Base-by-base conservation (phyloP, 2,888 invertebrate genomes). In the Thecocarcelia acutangulata region DNA sequence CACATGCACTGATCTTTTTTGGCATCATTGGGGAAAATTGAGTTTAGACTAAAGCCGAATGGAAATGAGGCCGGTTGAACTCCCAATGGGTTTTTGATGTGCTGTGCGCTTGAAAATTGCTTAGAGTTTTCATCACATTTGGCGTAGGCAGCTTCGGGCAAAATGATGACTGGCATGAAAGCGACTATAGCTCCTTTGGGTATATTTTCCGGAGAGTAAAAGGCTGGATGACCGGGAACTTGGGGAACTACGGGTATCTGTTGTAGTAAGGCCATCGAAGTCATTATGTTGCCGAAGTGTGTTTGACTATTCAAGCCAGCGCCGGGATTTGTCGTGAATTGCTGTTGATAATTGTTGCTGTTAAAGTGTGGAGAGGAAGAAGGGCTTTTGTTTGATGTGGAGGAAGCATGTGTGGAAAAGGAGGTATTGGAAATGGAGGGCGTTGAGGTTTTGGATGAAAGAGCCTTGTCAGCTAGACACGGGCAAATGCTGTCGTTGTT, bases 101-200 rank as follows among this genome's bases (percentile, higher is more conserved):
- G 85, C n/a, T n/a, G n/a, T 70, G 66, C 85, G 58, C 64, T 83
- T 44, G 83, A 76, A 40, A 81, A 83, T 40, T 74, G 46, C 40
- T 80, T 81, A 19, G 83, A 64, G 70, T 87, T 88, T 19, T 87
- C 87, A 54, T 88, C 85, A 81, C 90, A 89, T 89, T 91, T 87
- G 90, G 90, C 83, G 74, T 89, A 88, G 63, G 93, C 93, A 86
- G 94, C 94, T 86, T 93, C 93, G 1, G 95, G 95, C 85, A 94
- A 92, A 86, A 95, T 94, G 17, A 95, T 92, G 3, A 95, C 94
- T 0, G 95, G 95, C 84, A 95, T 92, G 84, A 93, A 94, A 59
- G 94, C 95, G 58, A 95, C 92, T 13, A 93, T 92, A 19, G 91
- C 90, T 8, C 94, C 94, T 86, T 93, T 93, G 0, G 94, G 89